Base-by-base conservation (phyloP, 2,113 vertebrate genomes). In the Halichoeres trimaculatus region DNA sequence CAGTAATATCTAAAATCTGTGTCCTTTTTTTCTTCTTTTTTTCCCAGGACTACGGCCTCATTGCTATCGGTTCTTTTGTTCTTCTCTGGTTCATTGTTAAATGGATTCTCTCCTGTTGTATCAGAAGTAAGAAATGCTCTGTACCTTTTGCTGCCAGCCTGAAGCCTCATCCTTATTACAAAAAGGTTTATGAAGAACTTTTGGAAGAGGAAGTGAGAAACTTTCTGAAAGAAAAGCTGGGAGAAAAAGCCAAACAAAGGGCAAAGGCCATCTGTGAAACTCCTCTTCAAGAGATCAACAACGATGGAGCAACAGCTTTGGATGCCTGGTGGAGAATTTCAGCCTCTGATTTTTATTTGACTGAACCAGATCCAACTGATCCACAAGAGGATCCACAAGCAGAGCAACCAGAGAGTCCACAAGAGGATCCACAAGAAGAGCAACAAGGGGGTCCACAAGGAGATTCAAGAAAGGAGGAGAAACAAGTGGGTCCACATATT, bases 101-200 rank as follows among this genome's bases (percentile, higher is more conserved):
- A 45, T 10, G 8, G 4, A 2, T 0, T 5, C 8, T 1, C 36
- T 2, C 2, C 10, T 35, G 0, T n/a, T 23, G 8, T n/a, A 6
- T 30, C 30, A 30, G 30, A 30, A 30, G 6, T 4, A 30, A 6
- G 30, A 6, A 30, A 30, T 30, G 30, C 30, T n/a, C n/a, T n/a
- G 6, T 0, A 0, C 0, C 8, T 16, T 3, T 17, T 2, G 5
- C 5, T 16, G n/a, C 34, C 14, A 5, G 7, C 8, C 0, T 0
- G 12, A 20, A 14, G 13, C 12, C 9, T n/a, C n/a, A 7, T 48
- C 74, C 52, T 17, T 22, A 76, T 41, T 83, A 83, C 69, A 24
- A 0, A 2, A 2, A 10, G n/a, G n/a, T 56, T 48, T 65, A 60
- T 64, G 12, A 64, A 22, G n/a, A 69, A 3, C 30, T 78, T 36